Evolutionary conservation across 2,888 invertebrate species (phyloP).

Genomic region (Meteorus cinctellus): DNA sequence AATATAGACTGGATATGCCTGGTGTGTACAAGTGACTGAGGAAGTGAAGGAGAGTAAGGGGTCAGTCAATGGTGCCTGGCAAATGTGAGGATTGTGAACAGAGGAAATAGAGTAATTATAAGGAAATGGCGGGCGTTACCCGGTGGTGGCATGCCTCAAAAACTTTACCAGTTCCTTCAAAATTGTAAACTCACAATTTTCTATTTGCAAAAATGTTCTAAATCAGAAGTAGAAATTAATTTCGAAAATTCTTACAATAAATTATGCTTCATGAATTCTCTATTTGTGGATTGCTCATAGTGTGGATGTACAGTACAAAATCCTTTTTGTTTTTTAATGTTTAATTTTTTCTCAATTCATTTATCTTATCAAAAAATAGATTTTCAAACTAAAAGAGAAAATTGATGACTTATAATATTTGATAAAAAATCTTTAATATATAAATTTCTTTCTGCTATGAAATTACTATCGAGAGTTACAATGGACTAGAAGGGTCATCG

Average conservation of each 20-base stretch:
- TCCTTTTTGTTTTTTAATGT: no score
- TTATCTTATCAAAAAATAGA: no score
- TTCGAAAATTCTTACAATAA: no score
- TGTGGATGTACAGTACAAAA: no score
- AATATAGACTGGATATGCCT: conserved; percentile 50
- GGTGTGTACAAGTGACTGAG: conserved; percentile 36
- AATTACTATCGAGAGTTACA: background rate
- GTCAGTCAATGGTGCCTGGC: conserved; percentile 1
- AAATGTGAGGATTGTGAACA: conserved; percentile 48
- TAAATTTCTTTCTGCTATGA: background rate
- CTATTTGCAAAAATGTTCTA: no score
- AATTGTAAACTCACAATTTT: conserved; percentile 42
- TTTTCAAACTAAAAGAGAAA: no score
- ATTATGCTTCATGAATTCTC: no score
- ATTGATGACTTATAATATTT: no score
- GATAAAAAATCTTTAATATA: no score
- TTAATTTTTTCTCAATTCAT: no score
- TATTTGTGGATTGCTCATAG: no score
- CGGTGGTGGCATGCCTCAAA: conserved; percentile 65
- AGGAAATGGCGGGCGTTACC: conserved; percentile 72
- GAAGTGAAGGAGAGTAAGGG: conserved; percentile 13
- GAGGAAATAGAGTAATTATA: conserved; percentile 71
- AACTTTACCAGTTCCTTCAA: conserved; percentile 49
- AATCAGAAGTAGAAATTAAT: no score
- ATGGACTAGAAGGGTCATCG: conserved; percentile 16